Conservation (phyloP, 1,140 invertebrate species). For the Euwallacea fornicatus region DNA sequence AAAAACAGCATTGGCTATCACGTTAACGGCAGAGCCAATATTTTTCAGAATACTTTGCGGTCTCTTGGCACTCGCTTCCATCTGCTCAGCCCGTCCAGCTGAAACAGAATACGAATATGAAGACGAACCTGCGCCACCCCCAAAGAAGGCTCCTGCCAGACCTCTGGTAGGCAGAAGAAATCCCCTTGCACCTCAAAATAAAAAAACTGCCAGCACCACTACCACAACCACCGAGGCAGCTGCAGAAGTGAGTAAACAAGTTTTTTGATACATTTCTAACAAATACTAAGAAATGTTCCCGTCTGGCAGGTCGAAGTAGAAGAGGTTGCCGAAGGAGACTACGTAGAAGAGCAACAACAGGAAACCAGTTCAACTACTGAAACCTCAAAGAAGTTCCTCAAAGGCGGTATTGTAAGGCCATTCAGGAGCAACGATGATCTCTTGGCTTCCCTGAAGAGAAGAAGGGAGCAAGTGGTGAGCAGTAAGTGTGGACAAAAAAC, state of each 20-base stretch:
- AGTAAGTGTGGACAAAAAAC: constrained; percentile 44
- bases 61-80: constrained; percentile 43
- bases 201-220: constrained; percentile 43
- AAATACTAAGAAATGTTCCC: too few relatives aligned
- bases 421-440: constrained; percentile 74
- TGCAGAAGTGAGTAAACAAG: constrained; percentile 31
- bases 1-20: not conserved
- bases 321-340: constrained; percentile 53
- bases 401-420: constrained; percentile 64
- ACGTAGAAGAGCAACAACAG: constrained; percentile 55
- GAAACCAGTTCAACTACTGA: constrained; percentile 63
- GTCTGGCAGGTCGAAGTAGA: constrained; percentile 38
- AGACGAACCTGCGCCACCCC: constrained; percentile 47
- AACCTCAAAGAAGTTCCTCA: constrained; percentile 60
- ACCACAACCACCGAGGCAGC: constrained; percentile 43
- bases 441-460: constrained; percentile 67
- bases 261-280: not conserved
- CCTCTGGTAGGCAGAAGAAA: constrained; percentile 47
- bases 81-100: constrained; percentile 47
- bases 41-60: constrained; percentile 38
- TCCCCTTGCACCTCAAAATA: constrained; percentile 43
- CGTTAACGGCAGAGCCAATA: not conserved
- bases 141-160: constrained; percentile 43
- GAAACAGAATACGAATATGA: constrained; percentile 50
- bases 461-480: constrained; percentile 58